These are phyloP conservation scores for Pheosia tremula DNA, from an alignment of 2,888 invertebrate genomes.

Conservation along the genomic window DNA sequence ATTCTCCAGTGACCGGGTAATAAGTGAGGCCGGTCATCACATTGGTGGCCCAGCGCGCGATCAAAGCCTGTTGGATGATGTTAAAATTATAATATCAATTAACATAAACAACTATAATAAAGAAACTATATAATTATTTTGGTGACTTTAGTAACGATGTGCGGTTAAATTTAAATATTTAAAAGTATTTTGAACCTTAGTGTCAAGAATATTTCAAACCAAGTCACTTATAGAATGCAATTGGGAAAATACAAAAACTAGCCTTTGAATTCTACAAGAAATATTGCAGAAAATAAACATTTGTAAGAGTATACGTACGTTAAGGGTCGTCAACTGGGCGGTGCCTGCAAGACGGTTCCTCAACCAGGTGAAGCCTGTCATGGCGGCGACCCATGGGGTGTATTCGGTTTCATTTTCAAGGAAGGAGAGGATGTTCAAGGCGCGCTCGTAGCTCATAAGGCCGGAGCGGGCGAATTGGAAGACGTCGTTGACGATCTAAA, in stretches of 20 bases:
- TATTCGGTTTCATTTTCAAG: conserved; percentile 88
- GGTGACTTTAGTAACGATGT: no score
- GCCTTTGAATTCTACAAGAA: not conserved
- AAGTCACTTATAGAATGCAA: no score
- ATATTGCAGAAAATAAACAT: conserved; percentile 3
- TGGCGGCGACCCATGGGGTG: conserved; percentile 91
- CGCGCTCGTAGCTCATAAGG: conserved; percentile 83
- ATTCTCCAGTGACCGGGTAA: conserved; percentile 44
- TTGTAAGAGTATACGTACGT: conserved; percentile 46
- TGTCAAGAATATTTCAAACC: no score
- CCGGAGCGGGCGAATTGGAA: conserved; percentile 90
- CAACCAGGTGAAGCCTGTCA: conserved; percentile 82
- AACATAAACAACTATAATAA: not conserved
- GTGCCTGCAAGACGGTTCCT: conserved; percentile 63
- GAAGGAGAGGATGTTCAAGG: conserved; percentile 88
- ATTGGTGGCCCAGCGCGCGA: conserved; percentile 53
- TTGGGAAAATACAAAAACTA: not conserved
- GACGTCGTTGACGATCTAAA: conserved; percentile 90
- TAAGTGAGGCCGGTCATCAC: conserved; percentile 59
- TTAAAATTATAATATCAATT: not conserved
- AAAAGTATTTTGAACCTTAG: no score
- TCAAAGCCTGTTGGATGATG: conserved; percentile 43
- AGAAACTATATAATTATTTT: no score
- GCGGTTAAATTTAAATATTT: no score
- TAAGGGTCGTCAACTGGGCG: conserved; percentile 36